Percentiles rank a stretch among this genome's conserved stretches.
These are phyloP conservation scores for Diplosoma virens DNA, from an alignment of 23 tunicate species.

Conservation along the genomic window DNA sequence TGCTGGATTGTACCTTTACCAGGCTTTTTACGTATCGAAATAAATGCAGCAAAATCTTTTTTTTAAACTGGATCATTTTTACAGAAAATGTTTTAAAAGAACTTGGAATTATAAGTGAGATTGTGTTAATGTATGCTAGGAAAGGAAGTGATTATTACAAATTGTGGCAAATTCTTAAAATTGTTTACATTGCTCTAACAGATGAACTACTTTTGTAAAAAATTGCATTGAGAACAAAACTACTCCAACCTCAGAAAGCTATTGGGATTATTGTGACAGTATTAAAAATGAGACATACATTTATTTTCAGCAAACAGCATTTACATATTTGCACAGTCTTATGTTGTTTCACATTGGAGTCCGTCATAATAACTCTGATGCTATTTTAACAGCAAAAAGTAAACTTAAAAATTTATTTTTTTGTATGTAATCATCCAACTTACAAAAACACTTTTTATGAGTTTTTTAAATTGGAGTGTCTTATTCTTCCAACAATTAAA, in stretches of 20 bases:
- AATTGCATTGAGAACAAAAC: background rate
- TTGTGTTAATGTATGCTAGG: constrained; percentile 1
- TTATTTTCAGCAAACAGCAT: background rate
- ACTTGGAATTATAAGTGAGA: background rate
- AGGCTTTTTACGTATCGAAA: background rate
- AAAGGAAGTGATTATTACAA: constrained; percentile 7
- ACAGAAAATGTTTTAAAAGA: background rate
- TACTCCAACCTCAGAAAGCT: background rate
- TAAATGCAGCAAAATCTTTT: constrained; percentile 6
- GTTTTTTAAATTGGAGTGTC: background rate
- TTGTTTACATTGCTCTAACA: background rate
- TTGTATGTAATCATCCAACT: background rate
- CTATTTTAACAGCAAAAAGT: constrained; percentile 5
- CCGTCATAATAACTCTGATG: constrained; percentile 18
- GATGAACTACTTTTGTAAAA: constrained; percentile 13
- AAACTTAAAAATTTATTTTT: constrained; percentile 6
- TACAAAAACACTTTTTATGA: background rate
- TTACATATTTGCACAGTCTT: constrained; percentile 5
- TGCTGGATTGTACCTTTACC: constrained; percentile 13
- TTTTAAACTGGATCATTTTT: background rate
- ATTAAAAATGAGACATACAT: background rate
- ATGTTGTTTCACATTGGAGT: background rate
- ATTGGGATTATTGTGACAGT: background rate
- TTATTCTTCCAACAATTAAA: background rate
- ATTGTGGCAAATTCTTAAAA: background rate